These are phyloP conservation scores for Azemiops feae DNA, from an alignment of 2,113 vertebrate species.

Conservation along the genomic window DNA sequence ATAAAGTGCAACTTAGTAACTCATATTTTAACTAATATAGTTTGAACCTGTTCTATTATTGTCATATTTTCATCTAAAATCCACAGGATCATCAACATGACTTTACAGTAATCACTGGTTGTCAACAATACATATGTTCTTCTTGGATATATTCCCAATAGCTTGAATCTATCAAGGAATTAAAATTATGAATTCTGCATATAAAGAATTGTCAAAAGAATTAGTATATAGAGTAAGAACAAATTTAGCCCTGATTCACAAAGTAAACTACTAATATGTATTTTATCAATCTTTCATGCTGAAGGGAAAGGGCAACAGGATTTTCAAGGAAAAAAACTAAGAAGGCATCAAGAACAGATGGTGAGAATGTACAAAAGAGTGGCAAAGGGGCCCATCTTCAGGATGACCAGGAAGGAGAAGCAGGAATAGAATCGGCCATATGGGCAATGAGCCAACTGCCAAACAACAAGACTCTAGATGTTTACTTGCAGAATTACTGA, in stretches of 20 bases:
- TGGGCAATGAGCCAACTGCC: background rate
- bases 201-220: background rate
- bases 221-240: background rate
- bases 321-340: background rate
- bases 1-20: background rate
- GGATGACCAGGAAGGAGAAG: background rate
- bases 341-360: background rate
- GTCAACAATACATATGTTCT: background rate
- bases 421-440: background rate
- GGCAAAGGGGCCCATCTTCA: background rate
- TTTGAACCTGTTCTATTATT: background rate
- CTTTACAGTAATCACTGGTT: background rate
- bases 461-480: background rate
- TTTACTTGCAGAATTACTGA: background rate
- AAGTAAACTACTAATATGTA: background rate
- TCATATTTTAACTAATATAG: background rate
- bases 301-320: background rate
- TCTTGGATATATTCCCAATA: background rate
- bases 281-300: background rate
- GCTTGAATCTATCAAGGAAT: background rate
- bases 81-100: background rate
- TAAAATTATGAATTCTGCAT: background rate
- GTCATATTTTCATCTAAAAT: background rate
- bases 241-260: background rate
- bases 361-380: background rate